These are phyloP conservation scores for Rhizomys pruinosus DNA, from an alignment of 2,113 vertebrate species.

Conservation along the genomic window DNA sequence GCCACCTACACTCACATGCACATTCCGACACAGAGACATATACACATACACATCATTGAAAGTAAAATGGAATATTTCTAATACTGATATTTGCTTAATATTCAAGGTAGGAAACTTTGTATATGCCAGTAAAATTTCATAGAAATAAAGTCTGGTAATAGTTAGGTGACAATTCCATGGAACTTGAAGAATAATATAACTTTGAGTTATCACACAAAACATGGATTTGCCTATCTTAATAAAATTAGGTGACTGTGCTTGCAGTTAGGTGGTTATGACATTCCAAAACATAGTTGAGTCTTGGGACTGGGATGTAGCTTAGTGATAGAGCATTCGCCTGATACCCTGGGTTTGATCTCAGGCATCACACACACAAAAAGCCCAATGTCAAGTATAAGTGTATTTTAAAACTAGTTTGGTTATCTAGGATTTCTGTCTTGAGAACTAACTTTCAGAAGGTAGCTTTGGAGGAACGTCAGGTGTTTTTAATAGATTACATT, in stretches of 20 bases:
- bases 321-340: neutral
- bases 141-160: neutral
- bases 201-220: neutral
- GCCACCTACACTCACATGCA: neutral
- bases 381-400: neutral
- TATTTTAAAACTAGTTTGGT: conserved; percentile 21
- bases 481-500: conserved; percentile 8
- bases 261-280: neutral
- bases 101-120: neutral
- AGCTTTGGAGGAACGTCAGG: neutral
- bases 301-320: neutral
- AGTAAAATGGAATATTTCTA: neutral
- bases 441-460: conserved; percentile 28
- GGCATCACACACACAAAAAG: neutral
- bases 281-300: neutral
- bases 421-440: neutral
- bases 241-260: neutral
- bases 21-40: neutral
- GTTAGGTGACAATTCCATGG: neutral
- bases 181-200: neutral
- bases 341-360: neutral
- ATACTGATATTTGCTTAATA: neutral
- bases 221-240: neutral
- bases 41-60: neutral
- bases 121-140: neutral